These are phyloP conservation scores for Anthrax anthrax DNA, from an alignment of 2,888 invertebrate genomes.

Conservation along the genomic window DNA sequence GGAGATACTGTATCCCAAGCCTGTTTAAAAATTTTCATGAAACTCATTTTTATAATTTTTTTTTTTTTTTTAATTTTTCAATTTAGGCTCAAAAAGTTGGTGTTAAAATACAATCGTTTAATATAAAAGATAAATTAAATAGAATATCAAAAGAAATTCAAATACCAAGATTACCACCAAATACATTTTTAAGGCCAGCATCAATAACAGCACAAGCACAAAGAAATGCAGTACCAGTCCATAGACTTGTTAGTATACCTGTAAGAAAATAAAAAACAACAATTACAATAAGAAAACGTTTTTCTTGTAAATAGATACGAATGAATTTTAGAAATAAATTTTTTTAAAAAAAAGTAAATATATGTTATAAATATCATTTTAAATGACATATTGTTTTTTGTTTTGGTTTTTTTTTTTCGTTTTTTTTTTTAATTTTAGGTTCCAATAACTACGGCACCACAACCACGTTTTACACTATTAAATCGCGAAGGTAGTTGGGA, in stretches of 20 bases:
- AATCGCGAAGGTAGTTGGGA: conserved; percentile 21
- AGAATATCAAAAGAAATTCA: conserved; percentile 5
- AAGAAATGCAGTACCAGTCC: conserved; percentile 16
- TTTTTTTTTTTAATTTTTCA: not conserved
- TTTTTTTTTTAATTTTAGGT: conserved; percentile 15
- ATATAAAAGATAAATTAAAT: conserved; percentile 6
- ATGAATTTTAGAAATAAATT: not conserved
- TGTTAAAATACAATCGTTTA: conserved; percentile 7
- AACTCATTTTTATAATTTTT: not conserved
- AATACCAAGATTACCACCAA: conserved; percentile 1
- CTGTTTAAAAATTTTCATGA: not conserved
- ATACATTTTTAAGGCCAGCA: conserved; percentile 3
- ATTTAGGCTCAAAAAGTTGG: conserved; percentile 10
- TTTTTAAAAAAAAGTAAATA: too few relatives aligned
- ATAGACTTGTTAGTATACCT: conserved; percentile 24
- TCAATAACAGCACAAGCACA: conserved; percentile 3
- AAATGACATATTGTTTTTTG: too few relatives aligned
- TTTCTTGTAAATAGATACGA: not conserved
- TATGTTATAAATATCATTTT: too few relatives aligned
- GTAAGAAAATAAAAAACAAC: conserved; percentile 19
- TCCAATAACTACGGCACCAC: conserved; percentile 18
- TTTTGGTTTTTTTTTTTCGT: not conserved
- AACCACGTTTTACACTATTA: conserved; percentile 17
- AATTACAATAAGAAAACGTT: not conserved
- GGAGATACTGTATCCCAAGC: too few relatives aligned